phyloP scores from a whole-genome alignment of 2,113 vertebrate genomes.

The Vulpes lagopus region DNA sequence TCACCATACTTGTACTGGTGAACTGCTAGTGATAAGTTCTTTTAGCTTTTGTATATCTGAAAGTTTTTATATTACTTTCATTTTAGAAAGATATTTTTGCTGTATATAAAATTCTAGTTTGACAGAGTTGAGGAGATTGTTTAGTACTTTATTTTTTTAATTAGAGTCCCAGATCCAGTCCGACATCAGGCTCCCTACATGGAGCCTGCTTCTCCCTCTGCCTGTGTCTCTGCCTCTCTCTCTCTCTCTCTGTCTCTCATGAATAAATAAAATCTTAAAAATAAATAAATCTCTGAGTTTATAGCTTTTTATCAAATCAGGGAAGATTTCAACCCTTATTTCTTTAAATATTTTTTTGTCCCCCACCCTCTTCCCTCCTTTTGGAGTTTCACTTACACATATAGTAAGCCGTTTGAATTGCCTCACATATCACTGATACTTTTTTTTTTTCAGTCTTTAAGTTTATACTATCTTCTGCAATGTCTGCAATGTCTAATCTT shows the following conservation, averaged over 20 bases:
- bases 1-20: neutral
- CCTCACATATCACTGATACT: neutral
- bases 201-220: no score
- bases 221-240: no score
- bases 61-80: neutral
- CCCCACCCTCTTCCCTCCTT: neutral
- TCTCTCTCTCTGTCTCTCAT: no score
- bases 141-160: neutral
- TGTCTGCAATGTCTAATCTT: neutral
- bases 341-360: neutral
- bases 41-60: neutral
- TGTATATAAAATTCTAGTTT: neutral
- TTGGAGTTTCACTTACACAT: neutral
- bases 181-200: no score
- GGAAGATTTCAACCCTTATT: constrained; percentile 27
- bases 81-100: constrained; percentile 46
- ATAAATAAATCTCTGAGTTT: neutral
- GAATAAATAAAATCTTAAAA: no score
- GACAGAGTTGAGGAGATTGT: neutral
- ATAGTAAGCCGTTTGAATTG: neutral
- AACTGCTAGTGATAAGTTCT: neutral
- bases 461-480: neutral
- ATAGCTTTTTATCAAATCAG: neutral
- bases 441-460: neutral
- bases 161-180: no score